Evolutionary conservation across 2,113 vertebrate genomes (phyloP).

Genomic region (Leucoraja erinaceus): DNA sequence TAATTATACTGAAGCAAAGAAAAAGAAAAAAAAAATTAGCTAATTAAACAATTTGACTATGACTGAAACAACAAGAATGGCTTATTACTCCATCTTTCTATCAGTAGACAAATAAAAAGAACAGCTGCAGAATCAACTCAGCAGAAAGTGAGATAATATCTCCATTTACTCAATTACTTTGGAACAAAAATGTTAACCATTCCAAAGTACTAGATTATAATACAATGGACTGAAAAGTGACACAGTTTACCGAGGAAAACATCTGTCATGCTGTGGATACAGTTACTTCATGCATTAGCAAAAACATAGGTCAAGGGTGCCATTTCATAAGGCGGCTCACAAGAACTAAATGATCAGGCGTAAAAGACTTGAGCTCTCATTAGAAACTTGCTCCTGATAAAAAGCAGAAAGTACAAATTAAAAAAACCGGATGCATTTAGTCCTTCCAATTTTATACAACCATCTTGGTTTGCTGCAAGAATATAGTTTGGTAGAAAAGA

Average conservation of each 20-base stretch:
- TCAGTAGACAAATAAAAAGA: neutral
- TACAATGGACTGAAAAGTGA: neutral
- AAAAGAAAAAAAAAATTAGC: conserved; percentile 34
- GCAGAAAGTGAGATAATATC: neutral
- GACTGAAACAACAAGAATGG: neutral
- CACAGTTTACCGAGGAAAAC: neutral
- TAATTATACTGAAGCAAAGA: conserved; percentile 80
- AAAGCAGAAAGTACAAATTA: neutral
- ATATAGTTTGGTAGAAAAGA: neutral
- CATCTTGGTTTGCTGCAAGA: neutral
- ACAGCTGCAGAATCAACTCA: neutral
- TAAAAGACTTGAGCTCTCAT: too few species aligned
- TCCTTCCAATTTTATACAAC: neutral
- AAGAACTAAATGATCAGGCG: too few species aligned
- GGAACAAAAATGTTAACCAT: neutral
- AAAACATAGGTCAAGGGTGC: neutral
- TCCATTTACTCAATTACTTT: neutral
- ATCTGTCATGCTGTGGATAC: neutral
- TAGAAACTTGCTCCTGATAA: neutral
- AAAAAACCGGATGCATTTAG: neutral
- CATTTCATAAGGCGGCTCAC: neutral
- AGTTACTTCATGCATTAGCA: neutral
- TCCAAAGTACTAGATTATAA: neutral
- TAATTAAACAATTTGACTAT: neutral
- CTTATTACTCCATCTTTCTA: neutral